phyloP scores from a whole-genome alignment of 1,140 invertebrate species.

The Caerostris darwini region DNA sequence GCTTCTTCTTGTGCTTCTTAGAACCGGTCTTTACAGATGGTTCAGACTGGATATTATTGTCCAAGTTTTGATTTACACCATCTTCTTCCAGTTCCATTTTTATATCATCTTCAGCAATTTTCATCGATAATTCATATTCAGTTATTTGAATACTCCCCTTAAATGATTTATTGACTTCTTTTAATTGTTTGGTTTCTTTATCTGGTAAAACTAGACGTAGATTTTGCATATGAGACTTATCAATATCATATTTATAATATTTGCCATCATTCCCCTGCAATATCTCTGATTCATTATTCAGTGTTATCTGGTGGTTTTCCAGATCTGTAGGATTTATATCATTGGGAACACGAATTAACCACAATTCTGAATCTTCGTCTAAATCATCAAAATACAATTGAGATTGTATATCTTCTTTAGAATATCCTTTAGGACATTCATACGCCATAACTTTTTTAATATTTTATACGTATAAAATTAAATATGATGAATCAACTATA shows the following conservation, averaged over 20 bases:
- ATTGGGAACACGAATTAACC: conserved; percentile 49
- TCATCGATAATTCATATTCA: neutral
- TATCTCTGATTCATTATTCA: neutral
- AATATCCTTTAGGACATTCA: conserved; percentile 56
- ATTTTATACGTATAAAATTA: neutral
- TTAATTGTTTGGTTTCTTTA: neutral
- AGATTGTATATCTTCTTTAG: neutral
- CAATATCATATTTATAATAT: neutral
- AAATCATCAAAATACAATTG: conserved; percentile 66
- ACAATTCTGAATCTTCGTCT: conserved; percentile 54
- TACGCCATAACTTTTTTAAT: neutral
- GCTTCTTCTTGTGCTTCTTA: neutral
- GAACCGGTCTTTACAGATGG: neutral
- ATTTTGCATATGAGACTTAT: neutral
- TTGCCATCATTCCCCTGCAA: neutral
- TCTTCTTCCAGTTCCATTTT: neutral
- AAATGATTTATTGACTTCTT: neutral
- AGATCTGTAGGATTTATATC: neutral
- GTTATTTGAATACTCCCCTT: conserved; percentile 6
- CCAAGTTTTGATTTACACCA: neutral
- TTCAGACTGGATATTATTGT: neutral
- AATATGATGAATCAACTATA: too few relatives aligned
- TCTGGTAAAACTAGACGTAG: conserved; percentile 57
- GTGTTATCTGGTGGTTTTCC: conserved; percentile 16
- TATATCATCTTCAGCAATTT: neutral